A percentile compares a stretch with the other conserved stretches of the same genome.
Evolutionary conservation across 2,888 invertebrate genomes (phyloP).

Genomic region (Mimachlamys varia): DNA sequence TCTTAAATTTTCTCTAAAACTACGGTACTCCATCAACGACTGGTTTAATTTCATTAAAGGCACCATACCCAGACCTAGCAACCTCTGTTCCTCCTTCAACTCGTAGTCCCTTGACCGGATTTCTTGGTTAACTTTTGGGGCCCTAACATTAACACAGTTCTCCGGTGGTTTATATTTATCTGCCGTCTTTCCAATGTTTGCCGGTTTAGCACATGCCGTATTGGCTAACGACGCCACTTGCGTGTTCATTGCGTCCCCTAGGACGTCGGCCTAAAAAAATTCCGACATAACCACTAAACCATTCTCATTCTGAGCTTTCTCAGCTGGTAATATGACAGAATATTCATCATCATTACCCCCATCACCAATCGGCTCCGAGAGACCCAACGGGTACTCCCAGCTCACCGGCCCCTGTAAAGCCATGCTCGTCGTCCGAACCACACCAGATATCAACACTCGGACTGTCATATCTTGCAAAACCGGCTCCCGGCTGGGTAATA

Average conservation of each 20-base stretch:
- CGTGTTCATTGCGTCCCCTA: neutral
- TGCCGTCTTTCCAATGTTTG: neutral
- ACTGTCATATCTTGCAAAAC: too few species aligned
- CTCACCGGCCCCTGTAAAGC: too few species aligned
- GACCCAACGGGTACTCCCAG: too few species aligned
- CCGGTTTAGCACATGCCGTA: neutral
- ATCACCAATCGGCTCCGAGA: too few species aligned
- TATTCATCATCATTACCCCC: neutral
- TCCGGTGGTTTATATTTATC: neutral
- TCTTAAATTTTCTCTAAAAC: neutral
- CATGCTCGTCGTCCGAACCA: too few species aligned
- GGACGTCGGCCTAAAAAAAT: neutral
- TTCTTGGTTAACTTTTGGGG: neutral
- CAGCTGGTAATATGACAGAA: neutral
- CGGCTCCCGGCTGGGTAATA: too few species aligned
- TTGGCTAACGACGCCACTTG: neutral
- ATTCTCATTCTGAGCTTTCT: neutral
- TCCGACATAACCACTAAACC: neutral
- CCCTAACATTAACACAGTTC: neutral
- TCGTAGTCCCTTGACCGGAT: neutral
- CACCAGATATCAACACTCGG: too few species aligned
- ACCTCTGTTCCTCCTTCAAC: neutral
- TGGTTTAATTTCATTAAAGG: neutral
- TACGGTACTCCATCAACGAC: neutral
- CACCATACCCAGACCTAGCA: neutral